Evolutionary conservation across 2,888 invertebrate species (phyloP), one percentile per base, ranked within the genome.

Genomic region (Rotaria magnacalcarata): DNA sequence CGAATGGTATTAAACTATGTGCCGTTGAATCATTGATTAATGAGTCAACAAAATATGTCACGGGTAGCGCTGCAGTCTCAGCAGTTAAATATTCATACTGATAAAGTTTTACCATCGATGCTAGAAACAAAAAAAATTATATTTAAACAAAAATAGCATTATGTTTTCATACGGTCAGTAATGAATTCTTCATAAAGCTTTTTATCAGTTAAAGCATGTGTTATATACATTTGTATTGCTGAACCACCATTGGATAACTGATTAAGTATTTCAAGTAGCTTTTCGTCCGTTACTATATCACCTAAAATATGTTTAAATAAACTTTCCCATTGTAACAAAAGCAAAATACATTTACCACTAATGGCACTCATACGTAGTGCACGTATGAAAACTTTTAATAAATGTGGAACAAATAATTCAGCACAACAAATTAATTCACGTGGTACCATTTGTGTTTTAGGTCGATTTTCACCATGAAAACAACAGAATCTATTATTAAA

Each of bases 1-100:
- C 80, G n/a, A 80, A 80, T 80, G 80, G 80, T 47, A 80, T n/a
- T 47, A 47, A 47, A 85, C 74, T n/a, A 87, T 52, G 10, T 86
- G 47, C 19, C 50, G 74, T 2, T 41, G 86, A 52, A 86, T 67
- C 67, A 67, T 27, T 34, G 2, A 67, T 67, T 67, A 67, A 67
- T 34, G 67, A 34, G 1, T 67, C 67, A 67, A 67, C 67, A 41
- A 67, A 67, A 67, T 10, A 67, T 67, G 67, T 67, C 19, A 19
- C 7, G 1, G 67, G 67, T 41, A 67, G 19, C 7, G 34, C 34
- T 34, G 19, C 34, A 67, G 14, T 34, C 34, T 67, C 67, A 19
- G 14, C 34, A 41, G 16, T 67, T 27, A 67, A 34, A 67, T 34
- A 67, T 67, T 67, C 67, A 67, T 19, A 5, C 34, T 67, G 67